A percentile compares a stretch with the other conserved stretches of the same genome.
These are phyloP conservation scores for Ophiothrix spiculata DNA, from an alignment of 35 echinoderm and acorn worm species.

Conservation along the genomic window DNA sequence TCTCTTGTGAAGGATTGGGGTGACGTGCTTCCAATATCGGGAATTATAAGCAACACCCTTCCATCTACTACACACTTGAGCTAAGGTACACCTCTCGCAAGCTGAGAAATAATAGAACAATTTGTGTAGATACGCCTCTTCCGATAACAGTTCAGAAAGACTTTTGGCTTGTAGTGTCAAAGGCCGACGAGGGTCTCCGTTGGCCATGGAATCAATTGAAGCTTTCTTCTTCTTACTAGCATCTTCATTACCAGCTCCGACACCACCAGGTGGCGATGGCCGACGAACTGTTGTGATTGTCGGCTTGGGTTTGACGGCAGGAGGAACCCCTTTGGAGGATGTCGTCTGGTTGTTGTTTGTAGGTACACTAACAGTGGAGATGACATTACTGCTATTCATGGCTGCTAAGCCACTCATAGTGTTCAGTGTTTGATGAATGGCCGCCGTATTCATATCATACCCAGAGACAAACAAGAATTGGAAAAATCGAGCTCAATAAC, in stretches of 20 bases:
- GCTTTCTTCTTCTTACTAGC: not conserved
- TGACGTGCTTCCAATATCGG: constrained; percentile 73
- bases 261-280: not conserved
- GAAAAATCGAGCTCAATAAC: not conserved
- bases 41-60: constrained; percentile 74
- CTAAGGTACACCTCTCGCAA: constrained; percentile 72
- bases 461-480: not conserved
- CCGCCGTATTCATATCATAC: constrained; percentile 1
- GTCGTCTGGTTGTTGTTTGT: not conserved
- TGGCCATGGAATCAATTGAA: not conserved
- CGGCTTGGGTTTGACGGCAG: not conserved
- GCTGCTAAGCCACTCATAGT: not conserved
- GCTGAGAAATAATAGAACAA: constrained; percentile 77
- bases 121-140: constrained; percentile 64
- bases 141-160: constrained; percentile 62
- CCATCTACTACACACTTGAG: constrained; percentile 90
- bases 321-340: not conserved
- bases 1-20: constrained; percentile 85
- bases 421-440: not conserved
- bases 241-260: not conserved
- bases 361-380: not conserved
- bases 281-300: not conserved
- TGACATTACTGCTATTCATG: not conserved
- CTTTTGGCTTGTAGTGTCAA: constrained; percentile 34
- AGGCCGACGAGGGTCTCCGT: not conserved